These are phyloP conservation scores for Hypselothyrea guttata DNA, from an alignment of 2,888 invertebrate genomes.

Conservation along the genomic window DNA sequence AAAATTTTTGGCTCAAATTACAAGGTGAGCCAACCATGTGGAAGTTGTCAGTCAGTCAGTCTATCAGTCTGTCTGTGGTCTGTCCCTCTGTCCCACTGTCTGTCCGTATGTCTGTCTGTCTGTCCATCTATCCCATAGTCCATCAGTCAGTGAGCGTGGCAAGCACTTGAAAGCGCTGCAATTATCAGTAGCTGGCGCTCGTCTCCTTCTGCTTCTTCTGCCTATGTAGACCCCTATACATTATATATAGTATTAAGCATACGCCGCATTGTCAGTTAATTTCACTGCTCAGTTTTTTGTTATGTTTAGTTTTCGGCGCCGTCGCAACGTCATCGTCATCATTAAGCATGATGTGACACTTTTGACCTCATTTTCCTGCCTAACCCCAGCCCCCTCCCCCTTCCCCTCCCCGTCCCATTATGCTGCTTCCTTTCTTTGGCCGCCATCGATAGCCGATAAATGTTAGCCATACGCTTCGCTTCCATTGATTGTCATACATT, in stretches of 20 bases:
- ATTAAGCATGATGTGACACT: conserved; percentile 80
- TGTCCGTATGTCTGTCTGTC: conserved; percentile 17
- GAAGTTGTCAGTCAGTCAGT: conserved; percentile 63
- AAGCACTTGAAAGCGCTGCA: conserved; percentile 66
- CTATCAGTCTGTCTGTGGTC: conserved; percentile 8
- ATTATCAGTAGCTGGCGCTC: conserved; percentile 68
- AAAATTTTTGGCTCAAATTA: conserved; percentile 79
- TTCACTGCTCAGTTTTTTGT: conserved; percentile 43
- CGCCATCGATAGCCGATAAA: conserved; percentile 54
- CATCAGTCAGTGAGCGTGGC: conserved; percentile 13
- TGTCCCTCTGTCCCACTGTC: conserved; percentile 17
- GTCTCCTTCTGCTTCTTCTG: conserved; percentile 1
- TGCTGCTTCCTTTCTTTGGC: conserved; percentile 6
- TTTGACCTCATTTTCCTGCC: conserved; percentile 67
- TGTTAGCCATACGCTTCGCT: conserved; percentile 6
- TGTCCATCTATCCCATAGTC: conserved; percentile 16
- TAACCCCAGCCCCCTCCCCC: not conserved
- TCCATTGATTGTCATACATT: conserved; percentile 38
- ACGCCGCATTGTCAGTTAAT: conserved; percentile 69
- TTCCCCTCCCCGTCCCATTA: no score
- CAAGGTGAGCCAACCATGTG: conserved; percentile 79
- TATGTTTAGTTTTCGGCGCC: conserved; percentile 37
- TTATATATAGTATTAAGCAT: conserved; percentile 71
- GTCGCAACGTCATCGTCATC: conserved; percentile 65
- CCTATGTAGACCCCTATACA: conserved; percentile 20